phyloP scores from a whole-genome alignment of 2,797 vertebrate species.

The Enteromius paludinosus region DNA sequence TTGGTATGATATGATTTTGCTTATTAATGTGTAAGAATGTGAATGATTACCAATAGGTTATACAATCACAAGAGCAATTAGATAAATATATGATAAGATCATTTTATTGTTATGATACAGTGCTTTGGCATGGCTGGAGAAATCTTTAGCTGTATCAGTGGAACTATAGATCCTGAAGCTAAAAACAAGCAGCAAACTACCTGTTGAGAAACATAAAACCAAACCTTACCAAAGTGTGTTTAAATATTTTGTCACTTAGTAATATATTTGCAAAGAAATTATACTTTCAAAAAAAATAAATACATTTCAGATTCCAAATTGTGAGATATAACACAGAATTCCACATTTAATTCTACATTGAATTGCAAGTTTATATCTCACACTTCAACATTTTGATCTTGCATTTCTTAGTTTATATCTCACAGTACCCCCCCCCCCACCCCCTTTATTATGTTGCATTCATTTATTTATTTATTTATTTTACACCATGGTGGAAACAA shows the following conservation, averaged over 20 bases:
- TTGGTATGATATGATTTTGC: slow-evolving; percentile 68
- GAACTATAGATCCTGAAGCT: not conserved
- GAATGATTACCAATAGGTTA: slow-evolving; percentile 3
- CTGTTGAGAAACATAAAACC: not conserved
- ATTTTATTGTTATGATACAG: not conserved
- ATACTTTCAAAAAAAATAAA: too few species aligned
- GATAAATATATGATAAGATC: not conserved
- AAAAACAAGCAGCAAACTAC: not conserved
- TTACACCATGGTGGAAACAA: not conserved
- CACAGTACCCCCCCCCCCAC: too few species aligned
- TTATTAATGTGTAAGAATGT: not conserved
- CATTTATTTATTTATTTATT: not conserved
- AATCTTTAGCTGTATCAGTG: not conserved
- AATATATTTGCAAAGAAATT: not conserved
- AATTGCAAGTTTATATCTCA: not conserved
- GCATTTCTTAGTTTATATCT: too few species aligned
- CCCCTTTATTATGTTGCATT: too few species aligned
- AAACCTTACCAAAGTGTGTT: too few species aligned
- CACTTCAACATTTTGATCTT: too few species aligned
- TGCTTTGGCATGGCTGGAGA: not conserved
- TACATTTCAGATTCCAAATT: too few species aligned
- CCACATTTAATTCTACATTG: not conserved
- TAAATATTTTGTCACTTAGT: not conserved
- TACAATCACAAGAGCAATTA: not conserved
- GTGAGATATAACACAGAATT: not conserved